Base-by-base conservation (phyloP, 2,113 vertebrate genomes). In the Archilochus colubris region DNA sequence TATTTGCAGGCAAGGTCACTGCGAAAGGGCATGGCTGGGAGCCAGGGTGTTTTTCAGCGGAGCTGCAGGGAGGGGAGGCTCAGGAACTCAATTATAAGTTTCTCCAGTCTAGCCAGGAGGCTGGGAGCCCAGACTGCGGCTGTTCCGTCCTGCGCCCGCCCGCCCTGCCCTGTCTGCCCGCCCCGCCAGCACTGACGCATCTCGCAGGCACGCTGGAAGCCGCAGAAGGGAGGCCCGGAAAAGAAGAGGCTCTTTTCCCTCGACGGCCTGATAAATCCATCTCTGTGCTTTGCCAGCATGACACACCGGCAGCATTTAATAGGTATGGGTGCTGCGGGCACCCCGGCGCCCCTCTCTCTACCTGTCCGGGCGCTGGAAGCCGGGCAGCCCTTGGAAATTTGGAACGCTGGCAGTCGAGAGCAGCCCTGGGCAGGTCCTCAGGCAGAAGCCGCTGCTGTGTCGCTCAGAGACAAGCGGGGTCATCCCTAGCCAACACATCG, bases 71-170 rank as follows among this genome's bases (percentile, higher is more conserved):
- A 98, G 98, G 98, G 94, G 96, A 95, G 97, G 96, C 98, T 98
- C 98, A 98, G 98, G 98, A 98, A 98, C 98, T 98, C 98, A 98
- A 98, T 98, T 98, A 99, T 98, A 98, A 99, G 98, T 99, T 99
- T 98, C 98, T 98, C 97, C 98, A 98, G 98, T 98, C 98, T 98
- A 98, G 98, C 98, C 98, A 98, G 98, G 97, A 99, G 98, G 98
- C 98, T 98, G 98, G 97, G 97, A 98, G 98, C 98, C 98, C 98
- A 99, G 99, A 98, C 98, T 98, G 98, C 62, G 98, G 98, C 98
- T 99, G 98, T 97, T 97, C 97, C 87, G 89, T 89, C 94, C 97
- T 95, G 95, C 66, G 82, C n/a, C 31, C 93, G 64, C 95, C 84
- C 95, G 88, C 95, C 92, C 90, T 80, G 94, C 95, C 92, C 90